phyloP scores from a whole-genome alignment of 2,888 invertebrate genomes.

The Frankliniella fusca region DNA sequence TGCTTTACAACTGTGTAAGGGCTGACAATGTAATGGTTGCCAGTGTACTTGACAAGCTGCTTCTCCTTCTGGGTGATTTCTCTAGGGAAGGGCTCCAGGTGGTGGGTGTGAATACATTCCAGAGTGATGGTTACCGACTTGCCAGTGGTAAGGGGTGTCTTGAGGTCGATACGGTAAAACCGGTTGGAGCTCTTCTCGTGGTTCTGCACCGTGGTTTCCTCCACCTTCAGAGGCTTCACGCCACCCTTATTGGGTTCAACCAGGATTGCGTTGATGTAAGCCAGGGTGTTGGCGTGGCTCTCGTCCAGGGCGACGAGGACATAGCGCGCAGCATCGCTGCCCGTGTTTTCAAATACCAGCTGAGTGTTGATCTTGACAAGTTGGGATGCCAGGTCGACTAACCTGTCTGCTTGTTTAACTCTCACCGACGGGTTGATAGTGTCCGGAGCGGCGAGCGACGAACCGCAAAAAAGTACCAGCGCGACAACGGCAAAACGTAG shows the following conservation, averaged over 20 bases:
- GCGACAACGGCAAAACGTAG: neutral
- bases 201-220: constrained; percentile 53
- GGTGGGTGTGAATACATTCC: constrained; percentile 71
- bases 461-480: neutral
- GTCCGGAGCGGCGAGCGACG: constrained; percentile 25
- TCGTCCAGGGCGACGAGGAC: constrained; percentile 70
- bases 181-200: constrained; percentile 48
- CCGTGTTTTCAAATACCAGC: constrained; percentile 78
- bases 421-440: constrained; percentile 55
- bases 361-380: constrained; percentile 77
- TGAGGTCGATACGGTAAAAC: constrained; percentile 58
- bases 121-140: constrained; percentile 52
- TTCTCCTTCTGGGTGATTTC: constrained; percentile 89
- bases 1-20: constrained; percentile 78
- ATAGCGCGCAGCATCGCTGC: constrained; percentile 64
- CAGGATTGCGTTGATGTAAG: constrained; percentile 64
- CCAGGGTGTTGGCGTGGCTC: constrained; percentile 58
- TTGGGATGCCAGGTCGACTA: constrained; percentile 82
- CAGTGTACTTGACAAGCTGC: constrained; percentile 83
- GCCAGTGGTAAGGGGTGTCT: constrained; percentile 53
- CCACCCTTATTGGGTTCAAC: constrained; percentile 51
- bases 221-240: constrained; percentile 42
- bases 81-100: constrained; percentile 77
- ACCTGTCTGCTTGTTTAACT: constrained; percentile 77
- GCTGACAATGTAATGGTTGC: constrained; percentile 76